phyloP scores from a whole-genome alignment of 2,888 invertebrate species.

The Erebia ligea region DNA sequence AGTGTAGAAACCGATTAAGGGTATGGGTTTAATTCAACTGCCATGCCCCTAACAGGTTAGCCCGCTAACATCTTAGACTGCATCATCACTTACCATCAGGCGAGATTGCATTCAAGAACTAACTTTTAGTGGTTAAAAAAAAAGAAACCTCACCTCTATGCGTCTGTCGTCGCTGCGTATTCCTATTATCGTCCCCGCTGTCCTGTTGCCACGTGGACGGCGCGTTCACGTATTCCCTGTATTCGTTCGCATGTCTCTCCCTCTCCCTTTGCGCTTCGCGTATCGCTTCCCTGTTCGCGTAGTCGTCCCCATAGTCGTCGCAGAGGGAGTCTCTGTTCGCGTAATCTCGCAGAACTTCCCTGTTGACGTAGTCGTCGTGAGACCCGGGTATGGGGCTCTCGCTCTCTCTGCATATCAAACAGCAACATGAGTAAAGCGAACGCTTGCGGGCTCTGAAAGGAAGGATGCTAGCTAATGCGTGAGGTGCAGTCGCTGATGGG shows the following conservation, averaged over 20 bases:
- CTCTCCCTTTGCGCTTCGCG: conserved; percentile 73
- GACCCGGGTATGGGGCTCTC: conserved; percentile 71
- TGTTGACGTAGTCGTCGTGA: conserved; percentile 78
- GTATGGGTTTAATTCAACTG: no score
- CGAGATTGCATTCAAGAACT: no score
- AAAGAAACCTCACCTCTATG: conserved; percentile 59
- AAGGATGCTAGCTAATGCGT: conserved; percentile 63
- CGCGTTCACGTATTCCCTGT: conserved; percentile 79
- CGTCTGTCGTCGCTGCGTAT: conserved; percentile 69
- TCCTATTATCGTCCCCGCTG: conserved; percentile 68
- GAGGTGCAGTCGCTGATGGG: conserved; percentile 43
- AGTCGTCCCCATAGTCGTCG: conserved; percentile 79
- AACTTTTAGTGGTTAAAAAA: no score
- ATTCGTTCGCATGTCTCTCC: conserved; percentile 66
- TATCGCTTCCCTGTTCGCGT: conserved; percentile 78
- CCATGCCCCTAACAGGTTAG: no score
- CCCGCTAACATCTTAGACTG: no score
- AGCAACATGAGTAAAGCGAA: conserved; percentile 78
- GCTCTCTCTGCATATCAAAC: conserved; percentile 80
- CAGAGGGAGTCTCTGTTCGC: conserved; percentile 76
- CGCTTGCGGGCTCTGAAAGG: conserved; percentile 73
- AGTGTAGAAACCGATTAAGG: no score
- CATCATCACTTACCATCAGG: no score
- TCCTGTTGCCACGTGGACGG: conserved; percentile 69
- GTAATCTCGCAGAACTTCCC: conserved; percentile 73